Percentiles rank a stretch among this genome's conserved stretches.
phyloP scores from a whole-genome alignment of 2,113 vertebrate genomes.

The Boleophthalmus pectinirostris region DNA sequence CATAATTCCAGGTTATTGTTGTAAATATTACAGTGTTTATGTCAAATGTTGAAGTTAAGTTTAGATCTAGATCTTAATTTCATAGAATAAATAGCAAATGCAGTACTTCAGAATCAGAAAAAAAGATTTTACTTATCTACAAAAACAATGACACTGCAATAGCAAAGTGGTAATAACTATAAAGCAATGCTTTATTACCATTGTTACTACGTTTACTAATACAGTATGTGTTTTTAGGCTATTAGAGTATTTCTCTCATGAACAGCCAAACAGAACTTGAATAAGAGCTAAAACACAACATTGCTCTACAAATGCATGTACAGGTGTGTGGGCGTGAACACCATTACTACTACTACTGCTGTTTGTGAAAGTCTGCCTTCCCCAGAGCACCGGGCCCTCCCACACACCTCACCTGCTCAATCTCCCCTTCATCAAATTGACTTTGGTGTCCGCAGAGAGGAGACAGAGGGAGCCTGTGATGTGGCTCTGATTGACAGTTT shows the following conservation, averaged over 20 bases:
- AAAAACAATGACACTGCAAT: too few species aligned
- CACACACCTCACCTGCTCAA: conserved; percentile 3
- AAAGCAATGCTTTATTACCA: too few species aligned
- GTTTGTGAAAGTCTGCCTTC: background rate
- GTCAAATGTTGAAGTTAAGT: too few species aligned
- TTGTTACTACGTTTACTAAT: too few species aligned
- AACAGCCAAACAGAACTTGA: background rate
- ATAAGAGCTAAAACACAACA: background rate
- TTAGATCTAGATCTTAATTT: too few species aligned
- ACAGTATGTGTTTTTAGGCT: background rate
- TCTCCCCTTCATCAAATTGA: conserved; percentile 4
- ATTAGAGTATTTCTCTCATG: background rate
- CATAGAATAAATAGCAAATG: too few species aligned
- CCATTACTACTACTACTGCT: background rate
- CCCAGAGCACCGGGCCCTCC: background rate
- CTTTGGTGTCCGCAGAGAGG: background rate
- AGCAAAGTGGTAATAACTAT: too few species aligned
- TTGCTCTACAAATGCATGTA: background rate
- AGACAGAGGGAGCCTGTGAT: conserved; percentile 1
- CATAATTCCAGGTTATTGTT: too few species aligned
- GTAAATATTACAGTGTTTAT: too few species aligned
- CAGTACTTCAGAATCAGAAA: too few species aligned
- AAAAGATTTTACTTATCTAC: too few species aligned
- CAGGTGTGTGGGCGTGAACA: background rate
- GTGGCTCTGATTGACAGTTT: conserved; percentile 6